Evolutionary conservation across 1,140 invertebrate genomes (phyloP), one percentile per base, ranked within the genome.

Genomic region (Carposina sasakii): DNA sequence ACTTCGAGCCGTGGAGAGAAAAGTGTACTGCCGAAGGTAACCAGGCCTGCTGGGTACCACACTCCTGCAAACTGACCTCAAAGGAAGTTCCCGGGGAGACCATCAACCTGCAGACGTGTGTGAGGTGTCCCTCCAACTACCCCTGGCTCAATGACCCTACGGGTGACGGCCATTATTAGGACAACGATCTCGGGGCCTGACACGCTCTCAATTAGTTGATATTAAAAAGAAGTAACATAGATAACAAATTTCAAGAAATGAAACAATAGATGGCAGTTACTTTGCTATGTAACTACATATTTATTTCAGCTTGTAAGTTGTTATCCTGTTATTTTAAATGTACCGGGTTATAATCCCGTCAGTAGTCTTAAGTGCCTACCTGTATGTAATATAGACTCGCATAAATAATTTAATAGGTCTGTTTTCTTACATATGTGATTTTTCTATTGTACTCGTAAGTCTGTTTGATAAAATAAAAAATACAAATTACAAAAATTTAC

Each of bases 71-170:
- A 70, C 87, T 97, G 9, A 96, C 93, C 31, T 94, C 93, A 56
- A 96, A 96, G 81, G 95, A 97, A 85, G 91, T 97, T 55, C 94
- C 94, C 76, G 95, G 95, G 16, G 95, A 97, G 84, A 96, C 96
- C 42, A 91, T 97, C 73, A 95, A 96, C 72, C 88, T 98, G 52
- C 94, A 97, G 83, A 97, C 96, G 10, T 98, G 96, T 77, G 90
- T 96, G 34, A 89, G 95, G 63, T 98, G 96, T 85, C 96, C 95
- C 54, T 94, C 93, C 79, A 96, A 96, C 74, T 98, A 97, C 85
- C 96, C 96, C 52, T 97, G 95, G 95, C 78, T 96, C 52, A 96
- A 95, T 71, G 96, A 98, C 85, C 94, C 94, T 16, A 95, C 94
- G 64, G 95, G 95, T 68, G 94, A 96, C 77, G 94, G 94, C 73